A percentile compares a stretch with the other conserved stretches of the same genome.
Conservation (phyloP, 2,888 invertebrate species). For the Sturmia bella region DNA sequence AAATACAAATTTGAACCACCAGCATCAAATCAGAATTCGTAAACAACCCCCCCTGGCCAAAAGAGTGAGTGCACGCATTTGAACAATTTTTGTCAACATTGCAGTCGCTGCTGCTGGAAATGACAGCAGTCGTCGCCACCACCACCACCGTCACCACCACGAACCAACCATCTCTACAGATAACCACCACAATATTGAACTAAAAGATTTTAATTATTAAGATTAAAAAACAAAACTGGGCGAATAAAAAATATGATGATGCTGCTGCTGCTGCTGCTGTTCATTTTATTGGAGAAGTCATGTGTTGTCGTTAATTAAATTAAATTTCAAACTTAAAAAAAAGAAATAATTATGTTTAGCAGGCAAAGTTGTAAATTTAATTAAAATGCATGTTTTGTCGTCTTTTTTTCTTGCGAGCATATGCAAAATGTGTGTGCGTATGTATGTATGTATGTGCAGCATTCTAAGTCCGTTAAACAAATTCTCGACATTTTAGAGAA, state of each 20-base stretch:
- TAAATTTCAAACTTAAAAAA: constrained; percentile 4
- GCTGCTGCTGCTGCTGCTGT: constrained; percentile 40
- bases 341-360: not conserved
- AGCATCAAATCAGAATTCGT: constrained; percentile 35
- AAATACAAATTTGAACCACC: constrained; percentile 57
- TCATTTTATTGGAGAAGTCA: constrained; percentile 55
- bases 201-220: constrained; percentile 63
- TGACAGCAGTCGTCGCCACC: constrained; percentile 53
- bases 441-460: constrained; percentile 17
- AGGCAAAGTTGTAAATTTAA: not conserved
- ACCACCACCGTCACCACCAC: constrained; percentile 20
- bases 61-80: not conserved
- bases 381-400: not conserved
- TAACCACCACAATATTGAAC: constrained; percentile 41
- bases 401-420: not conserved
- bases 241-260: constrained; percentile 17
- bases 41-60: constrained; percentile 38
- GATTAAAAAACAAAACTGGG: constrained; percentile 21
- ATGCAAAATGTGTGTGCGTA: constrained; percentile 30
- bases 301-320: constrained; percentile 63
- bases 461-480: constrained; percentile 31
- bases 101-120: constrained; percentile 56
- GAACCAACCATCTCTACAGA: too few relatives aligned
- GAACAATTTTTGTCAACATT: constrained; percentile 44
- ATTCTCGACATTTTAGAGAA: constrained; percentile 36